These are phyloP conservation scores for Muscidifurax raptorellus DNA, from an alignment of 1,140 invertebrate species.

Conservation along the genomic window DNA sequence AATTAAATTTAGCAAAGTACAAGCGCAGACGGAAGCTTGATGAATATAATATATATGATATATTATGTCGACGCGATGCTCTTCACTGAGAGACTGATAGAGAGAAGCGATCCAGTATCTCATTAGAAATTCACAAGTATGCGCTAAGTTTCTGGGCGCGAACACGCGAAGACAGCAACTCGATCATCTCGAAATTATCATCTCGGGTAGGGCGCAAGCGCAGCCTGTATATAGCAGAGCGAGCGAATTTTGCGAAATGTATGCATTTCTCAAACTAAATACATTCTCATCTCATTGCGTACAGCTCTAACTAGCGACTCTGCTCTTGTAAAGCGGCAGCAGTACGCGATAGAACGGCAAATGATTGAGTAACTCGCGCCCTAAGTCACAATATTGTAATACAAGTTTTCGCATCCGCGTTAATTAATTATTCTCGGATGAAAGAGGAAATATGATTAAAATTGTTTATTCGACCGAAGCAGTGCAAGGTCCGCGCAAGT, in stretches of 20 bases:
- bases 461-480: too few species aligned
- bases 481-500: too few species aligned
- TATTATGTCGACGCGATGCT: neutral
- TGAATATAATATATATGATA: neutral
- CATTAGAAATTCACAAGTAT: slow-evolving; percentile 29
- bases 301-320: neutral
- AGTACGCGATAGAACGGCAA: too few species aligned
- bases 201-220: neutral
- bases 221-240: neutral
- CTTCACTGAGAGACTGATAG: neutral
- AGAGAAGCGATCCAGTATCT: neutral
- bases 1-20: neutral
- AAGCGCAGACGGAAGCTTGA: neutral
- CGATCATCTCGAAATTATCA: slow-evolving; percentile 30
- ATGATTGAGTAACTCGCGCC: too few species aligned
- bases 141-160: neutral
- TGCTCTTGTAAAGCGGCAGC: neutral
- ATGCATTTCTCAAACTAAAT: slow-evolving; percentile 19
- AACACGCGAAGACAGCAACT: neutral
- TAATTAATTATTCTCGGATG: too few species aligned
- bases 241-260: neutral
- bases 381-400: too few species aligned
- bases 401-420: too few species aligned
- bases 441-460: too few species aligned
- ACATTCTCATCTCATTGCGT: neutral